Conservation (phyloP, 2,888 invertebrate genomes). For the Gibbula magus region DNA sequence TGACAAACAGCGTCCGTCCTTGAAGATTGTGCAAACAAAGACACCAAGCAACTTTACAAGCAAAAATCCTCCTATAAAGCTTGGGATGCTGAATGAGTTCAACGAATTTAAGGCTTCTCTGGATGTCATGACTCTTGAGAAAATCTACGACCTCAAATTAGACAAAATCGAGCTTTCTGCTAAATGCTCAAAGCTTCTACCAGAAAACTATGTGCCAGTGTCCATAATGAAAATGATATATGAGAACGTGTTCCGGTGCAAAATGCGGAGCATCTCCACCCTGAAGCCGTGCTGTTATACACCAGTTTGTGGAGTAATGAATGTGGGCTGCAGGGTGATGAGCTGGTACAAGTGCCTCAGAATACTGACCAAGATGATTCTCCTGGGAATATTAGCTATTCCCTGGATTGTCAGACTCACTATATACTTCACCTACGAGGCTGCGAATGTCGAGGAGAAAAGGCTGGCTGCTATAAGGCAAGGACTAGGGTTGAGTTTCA, state of each 20-base stretch:
- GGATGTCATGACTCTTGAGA: slow-evolving; percentile 32
- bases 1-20: background rate
- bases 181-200: slow-evolving; percentile 50
- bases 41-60: slow-evolving; percentile 33
- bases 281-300: slow-evolving; percentile 35
- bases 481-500: slow-evolving; percentile 45
- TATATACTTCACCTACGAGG: slow-evolving; percentile 61
- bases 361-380: slow-evolving; percentile 48
- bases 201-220: slow-evolving; percentile 54
- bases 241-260: slow-evolving; percentile 61
- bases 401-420: slow-evolving; percentile 63
- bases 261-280: slow-evolving; percentile 53
- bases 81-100: slow-evolving; percentile 36
- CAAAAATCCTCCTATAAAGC: slow-evolving; percentile 28
- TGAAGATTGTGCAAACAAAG: slow-evolving; percentile 24
- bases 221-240: slow-evolving; percentile 53
- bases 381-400: slow-evolving; percentile 50
- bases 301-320: slow-evolving; percentile 32
- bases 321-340: slow-evolving; percentile 28
- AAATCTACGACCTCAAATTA: slow-evolving; percentile 33
- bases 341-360: slow-evolving; percentile 54
- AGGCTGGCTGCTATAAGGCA: slow-evolving; percentile 4
- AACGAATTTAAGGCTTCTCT: slow-evolving; percentile 41
- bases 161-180: slow-evolving; percentile 48
- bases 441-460: slow-evolving; percentile 1